Evolutionary conservation across 2,797 vertebrate species (phyloP), one percentile per base, ranked within the genome.

Genomic region (Echeneis naucrates): DNA sequence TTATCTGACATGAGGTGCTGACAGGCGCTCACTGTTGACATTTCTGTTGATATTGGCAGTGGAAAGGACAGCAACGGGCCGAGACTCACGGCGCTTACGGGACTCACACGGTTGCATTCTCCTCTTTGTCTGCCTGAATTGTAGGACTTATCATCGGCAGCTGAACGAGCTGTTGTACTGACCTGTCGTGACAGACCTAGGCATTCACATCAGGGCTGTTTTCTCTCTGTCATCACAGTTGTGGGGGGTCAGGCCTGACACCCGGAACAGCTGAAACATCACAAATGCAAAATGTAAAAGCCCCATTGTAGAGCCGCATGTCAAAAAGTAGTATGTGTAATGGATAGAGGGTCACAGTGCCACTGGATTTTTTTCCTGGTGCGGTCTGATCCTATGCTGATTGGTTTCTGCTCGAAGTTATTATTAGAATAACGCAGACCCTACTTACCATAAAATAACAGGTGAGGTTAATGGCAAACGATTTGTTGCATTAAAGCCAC

Each of bases 401-500:
- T 86, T 88, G 87, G 81, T 80, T 89, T 85, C 73, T 84, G 86
- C 86, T 87, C 59, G 72, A 89, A 83, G 84, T 85, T 88, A 85
- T 88, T 85, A 89, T 88, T 86, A 88, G 86, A 86, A 76, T 81
- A 83, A 74, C 67, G 80, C 72, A 81, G 78, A 86, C 79, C 59
- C 87, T 93, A 77, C 89, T 92, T 92, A 89, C 84, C 90, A 91
- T 92, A 91, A 93, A 92, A 91, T 91, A 90, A 90, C 91, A 80
- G 85, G 82, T 82, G 84, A 89, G 92, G 92, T 94, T 93, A 94
- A 95, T 91, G 88, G 91, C 84, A 84, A 93, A 91, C 88, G 75
- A 87, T 93, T 92, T 90, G 88, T 90, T 85, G 88, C 92, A 88
- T 95, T 92, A 93, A 91, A 94, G 88, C 90, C 90, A 82, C 87